Evolutionary conservation across 2,888 invertebrate genomes (phyloP), one percentile per base, ranked within the genome.

Genomic region (Caenorhabditis sp.): DNA sequence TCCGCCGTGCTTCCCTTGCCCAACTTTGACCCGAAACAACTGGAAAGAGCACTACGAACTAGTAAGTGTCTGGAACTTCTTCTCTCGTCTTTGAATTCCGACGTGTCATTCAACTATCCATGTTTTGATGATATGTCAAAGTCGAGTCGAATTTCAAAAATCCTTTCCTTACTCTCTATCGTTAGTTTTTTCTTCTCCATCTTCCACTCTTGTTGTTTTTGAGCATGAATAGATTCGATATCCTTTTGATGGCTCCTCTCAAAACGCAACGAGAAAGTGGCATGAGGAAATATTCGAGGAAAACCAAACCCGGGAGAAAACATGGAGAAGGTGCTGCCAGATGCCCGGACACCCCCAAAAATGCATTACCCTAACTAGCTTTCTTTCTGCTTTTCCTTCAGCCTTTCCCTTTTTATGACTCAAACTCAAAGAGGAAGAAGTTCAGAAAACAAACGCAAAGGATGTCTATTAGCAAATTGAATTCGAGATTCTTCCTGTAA

Each of bases 1-100:
- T 45, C 62, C 11, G 55, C 63, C 7, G 56, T 56, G 3, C 32
- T 73, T 24, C 58, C 73, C 11, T 46, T 55, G 46, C 58, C 66
- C 3, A 55, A 55, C 30, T 79, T 75, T 52, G 66, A 66, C 26
- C 62, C 58, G 26, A 41, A 52, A 26, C 41, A 72, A 58, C 59
- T 79, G 46, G 75, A 79, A 46, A 56, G 59, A 50, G 79, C 79
- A 11, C 48, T 79, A 13, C 43, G 50, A 58, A 75, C 72, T 20
- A 79, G 78, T 74, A 17, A 72, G 78, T 70, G 20, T 27, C 32
- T 15, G 6, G 46, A 13, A 17, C n/a, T 41, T 13, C 41, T 41
- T 6, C 17, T 13, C 41, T n/a, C n/a, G n/a, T n/a, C n/a, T n/a
- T 15, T 32, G 3, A 56, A 9, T 43, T 9, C 32, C 30, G 30